Evolutionary conservation across 2,113 vertebrate species (phyloP).

Genomic region (Peromyscus californicus): DNA sequence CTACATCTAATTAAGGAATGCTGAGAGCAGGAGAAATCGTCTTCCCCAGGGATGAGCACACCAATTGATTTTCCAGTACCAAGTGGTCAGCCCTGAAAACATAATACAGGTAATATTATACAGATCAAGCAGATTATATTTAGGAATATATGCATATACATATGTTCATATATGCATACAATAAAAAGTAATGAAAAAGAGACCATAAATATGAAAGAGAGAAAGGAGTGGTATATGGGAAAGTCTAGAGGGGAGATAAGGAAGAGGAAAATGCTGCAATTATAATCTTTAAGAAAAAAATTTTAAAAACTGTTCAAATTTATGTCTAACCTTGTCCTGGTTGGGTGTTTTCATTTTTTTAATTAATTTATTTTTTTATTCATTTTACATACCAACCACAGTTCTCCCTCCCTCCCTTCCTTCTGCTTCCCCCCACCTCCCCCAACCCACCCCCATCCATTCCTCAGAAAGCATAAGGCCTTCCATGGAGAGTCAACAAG

Average conservation of each 20-base stretch:
- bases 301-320: background rate
- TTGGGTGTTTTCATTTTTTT: background rate
- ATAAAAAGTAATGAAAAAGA: background rate
- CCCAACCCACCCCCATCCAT: too few relatives aligned
- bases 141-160: background rate
- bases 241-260: background rate
- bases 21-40: background rate
- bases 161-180: background rate
- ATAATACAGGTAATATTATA: background rate
- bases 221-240: background rate
- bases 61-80: background rate
- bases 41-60: background rate
- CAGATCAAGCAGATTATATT: background rate
- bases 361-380: too few relatives aligned
- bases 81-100: background rate
- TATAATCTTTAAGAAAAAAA: background rate
- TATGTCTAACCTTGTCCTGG: background rate
- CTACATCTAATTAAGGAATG: background rate
- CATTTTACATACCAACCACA: too few relatives aligned
- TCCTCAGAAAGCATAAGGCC: too few relatives aligned
- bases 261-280: background rate
- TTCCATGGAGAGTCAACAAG: too few relatives aligned
- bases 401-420: too few relatives aligned
- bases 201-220: background rate
- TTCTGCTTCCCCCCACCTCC: too few relatives aligned